Percentiles rank a stretch among this genome's conserved stretches.
Conservation (phyloP, 2,113 vertebrate species). For the Ptilonorhynchus violaceus region DNA sequence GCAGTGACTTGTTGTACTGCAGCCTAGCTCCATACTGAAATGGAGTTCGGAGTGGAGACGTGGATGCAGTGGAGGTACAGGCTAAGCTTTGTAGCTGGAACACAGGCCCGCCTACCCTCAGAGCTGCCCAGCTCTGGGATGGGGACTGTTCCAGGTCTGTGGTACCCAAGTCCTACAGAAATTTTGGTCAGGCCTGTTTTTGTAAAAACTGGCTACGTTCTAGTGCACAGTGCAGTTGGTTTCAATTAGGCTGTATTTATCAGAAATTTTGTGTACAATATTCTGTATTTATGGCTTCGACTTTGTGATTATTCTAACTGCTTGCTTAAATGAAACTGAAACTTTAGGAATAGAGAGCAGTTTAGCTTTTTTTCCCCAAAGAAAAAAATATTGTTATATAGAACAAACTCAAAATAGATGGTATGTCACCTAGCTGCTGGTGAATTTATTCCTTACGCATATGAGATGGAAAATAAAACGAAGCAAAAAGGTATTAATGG, state of each 20-base stretch:
- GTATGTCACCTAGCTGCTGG: background rate
- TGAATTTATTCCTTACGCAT: background rate
- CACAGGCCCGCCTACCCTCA: background rate
- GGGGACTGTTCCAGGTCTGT: background rate
- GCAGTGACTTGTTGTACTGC: background rate
- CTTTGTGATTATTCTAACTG: background rate
- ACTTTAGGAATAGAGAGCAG: background rate
- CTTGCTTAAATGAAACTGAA: background rate
- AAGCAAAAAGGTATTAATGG: background rate
- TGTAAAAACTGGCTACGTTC: background rate
- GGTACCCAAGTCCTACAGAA: background rate
- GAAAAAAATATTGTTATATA: background rate
- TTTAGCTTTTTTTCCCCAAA: background rate
- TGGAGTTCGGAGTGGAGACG: background rate
- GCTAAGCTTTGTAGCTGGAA: background rate
- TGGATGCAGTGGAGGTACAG: background rate
- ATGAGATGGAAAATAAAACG: background rate
- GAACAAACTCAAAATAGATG: background rate
- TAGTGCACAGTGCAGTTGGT: background rate
- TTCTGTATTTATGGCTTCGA: background rate
- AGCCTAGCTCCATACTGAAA: background rate
- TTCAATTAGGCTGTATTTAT: background rate
- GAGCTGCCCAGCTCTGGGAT: background rate
- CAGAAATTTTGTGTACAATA: background rate
- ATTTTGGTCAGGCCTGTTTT: background rate